Evolutionary conservation across 2,797 vertebrate species (phyloP), one percentile per base, ranked within the genome.

Genomic region (Semotilus atromaculatus): DNA sequence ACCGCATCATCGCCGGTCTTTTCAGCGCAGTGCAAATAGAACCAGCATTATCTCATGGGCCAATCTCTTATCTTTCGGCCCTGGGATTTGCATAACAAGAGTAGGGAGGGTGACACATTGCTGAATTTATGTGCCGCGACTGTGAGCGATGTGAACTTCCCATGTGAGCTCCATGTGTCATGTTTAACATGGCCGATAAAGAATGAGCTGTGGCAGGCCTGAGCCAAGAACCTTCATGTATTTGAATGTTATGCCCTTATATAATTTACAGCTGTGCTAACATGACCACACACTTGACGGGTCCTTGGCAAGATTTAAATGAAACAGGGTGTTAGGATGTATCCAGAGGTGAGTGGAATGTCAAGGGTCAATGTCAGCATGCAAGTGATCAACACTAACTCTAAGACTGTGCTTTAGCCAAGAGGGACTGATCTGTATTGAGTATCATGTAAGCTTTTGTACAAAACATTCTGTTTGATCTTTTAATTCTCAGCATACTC

Each of bases 51-150:
- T 84, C 78, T 71, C 38, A 60, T 58, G n/a, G 26, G 34, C 26
- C 29, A 64, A 74, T 85, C 38, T 74, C 43, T 82, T 80, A 74
- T 83, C 67, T 80, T 66, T 51, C 16, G 7, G 58, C 38, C 38
- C 48, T 74, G n/a, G 34, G 40, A 85, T 85, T 85, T 62, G 68
- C 60, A 67, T 80, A 53, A 36, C 62, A 77, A 72, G 45, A 13
- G 7, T 36, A 72, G 45, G 0, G 23, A 76, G 29, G 70, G 40
- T 66, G 86, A 81, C 78, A 85, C 26, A 3, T 66, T 5, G 23
- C 62, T 80, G 40, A 75, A 80, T 80, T 48, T 70, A 75, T 80
- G 64, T 34, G 29, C 31, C 21, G 23, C 48, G 78, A 79, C 78
- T 73, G 68, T 48, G 36, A 74, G 48, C 6, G 36, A 78, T 48